phyloP scores from a whole-genome alignment of 2,888 invertebrate genomes.

The Xylota segnis region DNA sequence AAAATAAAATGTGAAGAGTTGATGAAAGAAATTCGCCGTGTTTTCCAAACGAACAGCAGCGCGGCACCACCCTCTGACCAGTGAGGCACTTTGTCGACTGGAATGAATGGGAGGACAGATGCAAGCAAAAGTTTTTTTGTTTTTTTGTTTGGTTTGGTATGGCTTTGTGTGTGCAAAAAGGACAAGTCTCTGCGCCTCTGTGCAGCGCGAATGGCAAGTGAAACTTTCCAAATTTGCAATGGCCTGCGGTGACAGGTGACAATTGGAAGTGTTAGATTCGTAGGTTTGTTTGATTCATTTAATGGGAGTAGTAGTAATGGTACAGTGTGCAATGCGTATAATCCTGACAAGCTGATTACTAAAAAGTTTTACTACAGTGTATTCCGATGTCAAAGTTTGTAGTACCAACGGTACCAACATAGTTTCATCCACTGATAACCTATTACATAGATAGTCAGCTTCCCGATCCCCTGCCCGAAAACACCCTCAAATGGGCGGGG shows the following conservation, averaged over 20 bases:
- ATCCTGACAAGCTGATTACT: no score
- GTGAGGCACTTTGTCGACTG: constrained; percentile 47
- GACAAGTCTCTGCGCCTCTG: constrained; percentile 27
- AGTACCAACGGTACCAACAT: no score
- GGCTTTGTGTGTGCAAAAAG: constrained; percentile 69
- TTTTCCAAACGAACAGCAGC: constrained; percentile 10
- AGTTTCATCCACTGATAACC: no score
- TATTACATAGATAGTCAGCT: no score
- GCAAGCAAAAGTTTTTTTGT: not conserved
- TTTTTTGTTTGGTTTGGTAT: constrained; percentile 41
- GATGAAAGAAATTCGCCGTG: constrained; percentile 10
- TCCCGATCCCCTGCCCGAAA: no score
- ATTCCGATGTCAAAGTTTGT: no score
- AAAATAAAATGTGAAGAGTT: constrained; percentile 22
- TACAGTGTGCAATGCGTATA: no score
- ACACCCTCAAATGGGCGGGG: no score
- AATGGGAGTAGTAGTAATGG: no score
- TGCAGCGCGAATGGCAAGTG: constrained; percentile 6
- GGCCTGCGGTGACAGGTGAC: constrained; percentile 5
- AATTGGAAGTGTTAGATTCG: constrained; percentile 2
- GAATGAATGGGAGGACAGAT: constrained; percentile 24
- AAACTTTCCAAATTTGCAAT: constrained; percentile 43
- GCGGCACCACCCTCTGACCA: constrained; percentile 29
- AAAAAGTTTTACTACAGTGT: no score
- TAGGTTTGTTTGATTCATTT: constrained; percentile 40